Evolutionary conservation across 2,797 vertebrate genomes (phyloP).

Genomic region (Petrocephalus schoutedeni): DNA sequence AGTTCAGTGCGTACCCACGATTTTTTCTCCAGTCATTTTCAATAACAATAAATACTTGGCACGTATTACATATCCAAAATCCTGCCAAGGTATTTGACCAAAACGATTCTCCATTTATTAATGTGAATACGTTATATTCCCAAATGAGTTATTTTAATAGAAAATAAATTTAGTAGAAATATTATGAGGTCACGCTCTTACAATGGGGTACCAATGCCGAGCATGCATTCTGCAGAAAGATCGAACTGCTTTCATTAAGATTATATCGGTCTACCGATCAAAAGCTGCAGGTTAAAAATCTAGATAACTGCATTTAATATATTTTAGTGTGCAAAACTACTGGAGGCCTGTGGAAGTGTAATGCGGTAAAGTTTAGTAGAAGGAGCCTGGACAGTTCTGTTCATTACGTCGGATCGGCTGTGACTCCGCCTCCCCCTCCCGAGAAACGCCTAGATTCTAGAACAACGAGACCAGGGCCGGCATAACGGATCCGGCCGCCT

Average conservation of each 20-base stretch:
- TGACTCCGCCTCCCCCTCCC: slow-evolving; percentile 16
- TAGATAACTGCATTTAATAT: not conserved
- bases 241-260: not conserved
- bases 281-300: not conserved
- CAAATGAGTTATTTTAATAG: too few relatives aligned
- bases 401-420: not conserved
- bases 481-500: not conserved
- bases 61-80: not conserved
- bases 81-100: not conserved
- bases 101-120: not conserved
- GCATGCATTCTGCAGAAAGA: not conserved
- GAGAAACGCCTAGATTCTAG: slow-evolving; percentile 53
- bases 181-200: not conserved
- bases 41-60: not conserved
- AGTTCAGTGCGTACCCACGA: not conserved
- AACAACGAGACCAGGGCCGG: slow-evolving; percentile 36
- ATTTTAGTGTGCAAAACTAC: not conserved
- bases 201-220: too few relatives aligned
- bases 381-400: not conserved
- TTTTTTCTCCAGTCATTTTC: not conserved
- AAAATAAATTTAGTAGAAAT: too few relatives aligned
- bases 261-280: not conserved
- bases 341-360: not conserved
- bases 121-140: not conserved
- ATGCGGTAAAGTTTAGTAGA: not conserved